Evolutionary conservation across 2,797 vertebrate genomes (phyloP).

Genomic region (Cephalopachus bancanus): DNA sequence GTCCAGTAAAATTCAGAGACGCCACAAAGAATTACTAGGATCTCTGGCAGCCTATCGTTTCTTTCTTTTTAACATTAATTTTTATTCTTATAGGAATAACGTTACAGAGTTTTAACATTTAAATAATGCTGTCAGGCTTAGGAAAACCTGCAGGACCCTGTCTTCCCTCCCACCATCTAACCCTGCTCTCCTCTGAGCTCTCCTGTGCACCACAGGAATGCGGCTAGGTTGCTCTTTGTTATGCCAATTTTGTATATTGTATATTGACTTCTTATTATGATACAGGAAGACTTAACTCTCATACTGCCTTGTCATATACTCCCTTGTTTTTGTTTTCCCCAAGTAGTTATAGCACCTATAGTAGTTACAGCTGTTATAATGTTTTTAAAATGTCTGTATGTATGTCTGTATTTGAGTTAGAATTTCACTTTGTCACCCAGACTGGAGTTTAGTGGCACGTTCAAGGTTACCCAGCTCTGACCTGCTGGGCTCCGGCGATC

Average conservation of each 20-base stretch:
- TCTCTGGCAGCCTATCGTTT: constrained; percentile 28
- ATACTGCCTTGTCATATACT: not conserved
- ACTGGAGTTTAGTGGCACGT: too few relatives aligned
- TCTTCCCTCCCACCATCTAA: not conserved
- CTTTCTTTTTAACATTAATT: constrained; percentile 52
- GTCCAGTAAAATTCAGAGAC: not conserved
- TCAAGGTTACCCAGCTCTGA: too few relatives aligned
- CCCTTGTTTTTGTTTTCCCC: not conserved
- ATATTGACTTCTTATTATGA: not conserved
- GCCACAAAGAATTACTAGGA: not conserved
- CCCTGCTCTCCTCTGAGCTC: not conserved
- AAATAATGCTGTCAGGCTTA: not conserved
- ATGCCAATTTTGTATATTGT: not conserved
- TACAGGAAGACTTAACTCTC: not conserved
- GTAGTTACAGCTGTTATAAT: not conserved
- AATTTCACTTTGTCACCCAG: too few relatives aligned
- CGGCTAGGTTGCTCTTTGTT: not conserved
- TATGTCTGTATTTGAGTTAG: too few relatives aligned
- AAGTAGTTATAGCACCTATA: not conserved
- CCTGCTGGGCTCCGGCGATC: too few relatives aligned
- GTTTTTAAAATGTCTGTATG: not conserved
- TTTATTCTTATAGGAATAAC: constrained; percentile 57
- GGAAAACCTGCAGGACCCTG: not conserved
- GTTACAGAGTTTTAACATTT: constrained; percentile 14
- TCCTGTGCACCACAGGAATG: not conserved